phyloP scores from a whole-genome alignment of 2,113 vertebrate species.

The Ellobius talpinus region DNA sequence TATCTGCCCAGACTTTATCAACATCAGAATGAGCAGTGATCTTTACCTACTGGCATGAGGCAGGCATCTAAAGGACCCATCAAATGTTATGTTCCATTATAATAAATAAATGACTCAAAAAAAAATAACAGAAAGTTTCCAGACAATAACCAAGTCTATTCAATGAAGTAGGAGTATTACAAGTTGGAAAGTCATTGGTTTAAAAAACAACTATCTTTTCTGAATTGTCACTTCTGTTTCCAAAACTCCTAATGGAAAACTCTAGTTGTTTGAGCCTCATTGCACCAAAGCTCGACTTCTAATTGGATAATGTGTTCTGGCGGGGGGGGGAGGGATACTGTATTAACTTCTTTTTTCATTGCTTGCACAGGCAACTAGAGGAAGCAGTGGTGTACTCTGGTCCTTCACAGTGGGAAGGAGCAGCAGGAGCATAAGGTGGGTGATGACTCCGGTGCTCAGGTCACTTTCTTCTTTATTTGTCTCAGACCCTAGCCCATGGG shows the following conservation, averaged over 20 bases:
- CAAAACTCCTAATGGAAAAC: slow-evolving; percentile 28
- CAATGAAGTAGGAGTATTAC: background rate
- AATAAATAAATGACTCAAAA: slow-evolving; percentile 48
- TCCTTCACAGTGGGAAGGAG: background rate
- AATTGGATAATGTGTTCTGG: background rate
- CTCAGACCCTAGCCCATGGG: background rate
- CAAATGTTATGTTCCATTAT: slow-evolving; percentile 85
- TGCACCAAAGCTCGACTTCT: background rate
- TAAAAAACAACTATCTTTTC: background rate
- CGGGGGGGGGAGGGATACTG: background rate
- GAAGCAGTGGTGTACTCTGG: background rate
- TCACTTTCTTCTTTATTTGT: background rate
- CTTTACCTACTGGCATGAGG: slow-evolving; percentile 85
- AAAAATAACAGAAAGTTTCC: background rate
- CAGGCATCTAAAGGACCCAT: slow-evolving; percentile 81
- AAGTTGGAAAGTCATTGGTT: background rate
- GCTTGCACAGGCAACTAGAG: background rate
- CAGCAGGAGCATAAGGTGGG: too few relatives aligned
- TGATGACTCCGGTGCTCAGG: too few relatives aligned
- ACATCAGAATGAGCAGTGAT: slow-evolving; percentile 88
- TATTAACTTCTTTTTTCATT: background rate
- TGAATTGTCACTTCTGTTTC: background rate
- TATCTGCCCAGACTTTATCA: slow-evolving; percentile 87
- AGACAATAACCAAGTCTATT: background rate
- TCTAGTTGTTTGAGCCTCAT: slow-evolving; percentile 21